Evolutionary conservation across 2,888 invertebrate species (phyloP), one percentile per base, ranked within the genome.

Genomic region (Hyposoter didymator): DNA sequence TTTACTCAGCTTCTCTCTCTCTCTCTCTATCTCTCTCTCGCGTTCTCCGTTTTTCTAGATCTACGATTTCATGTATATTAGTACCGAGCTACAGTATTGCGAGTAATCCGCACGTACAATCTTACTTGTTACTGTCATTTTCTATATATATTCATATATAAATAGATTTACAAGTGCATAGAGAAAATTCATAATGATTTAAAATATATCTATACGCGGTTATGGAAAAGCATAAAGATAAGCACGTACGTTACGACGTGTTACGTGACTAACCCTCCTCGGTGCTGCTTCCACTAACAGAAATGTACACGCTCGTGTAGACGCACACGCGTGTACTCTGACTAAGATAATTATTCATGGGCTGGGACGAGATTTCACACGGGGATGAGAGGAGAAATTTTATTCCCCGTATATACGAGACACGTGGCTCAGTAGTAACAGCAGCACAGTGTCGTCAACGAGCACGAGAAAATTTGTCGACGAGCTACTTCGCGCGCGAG

Each of bases 211-310:
- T 67, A 81, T 45, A 43, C 28, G 19, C 62, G n/a, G n/a, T 73
- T 67, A 70, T 55, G 64, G 45, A 69, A 35, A 73, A 80, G 76
- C 52, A 76, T 73, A 78, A 80, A 82, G 85, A 85, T 85, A 85
- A 85, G 85, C 85, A 85, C 85, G 85, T 85, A 80, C 84, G 69
- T 85, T 78, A 75, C 70, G 78, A 85, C 59, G 85, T 66, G 80
- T 81, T 85, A 85, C 85, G 85, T 85, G 83, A 83, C 81, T 74
- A 70, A 45, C 39, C 45, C 55, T 43, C 2, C 28, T 17, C 32
- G 19, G n/a, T 32, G 39, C 32, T 74, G 39, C 32, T 74, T 32
- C 14, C 45, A 55, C 55, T 39, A 19, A 32, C 43, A 43, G 55
- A 73, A 64, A 28, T 59, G 28, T 28, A 14, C 59, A 28, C 59